phyloP scores from a whole-genome alignment of 1,140 invertebrate genomes.

The Drosophila dunni region DNA sequence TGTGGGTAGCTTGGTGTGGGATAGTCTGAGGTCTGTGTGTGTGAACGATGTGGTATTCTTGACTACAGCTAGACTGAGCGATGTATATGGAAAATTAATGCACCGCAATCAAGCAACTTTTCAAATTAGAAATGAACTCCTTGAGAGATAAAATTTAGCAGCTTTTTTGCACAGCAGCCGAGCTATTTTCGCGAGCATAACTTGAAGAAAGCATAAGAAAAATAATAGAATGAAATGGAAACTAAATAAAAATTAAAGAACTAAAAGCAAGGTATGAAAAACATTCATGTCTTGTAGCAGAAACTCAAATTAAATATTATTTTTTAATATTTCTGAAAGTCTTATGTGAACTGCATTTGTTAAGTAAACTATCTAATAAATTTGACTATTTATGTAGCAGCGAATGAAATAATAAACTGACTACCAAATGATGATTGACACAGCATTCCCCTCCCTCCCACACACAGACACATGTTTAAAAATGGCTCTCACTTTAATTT shows the following conservation, averaged over 20 bases:
- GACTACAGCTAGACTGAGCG: conserved; percentile 16
- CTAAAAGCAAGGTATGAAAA: no score
- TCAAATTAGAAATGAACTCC: conserved; percentile 17
- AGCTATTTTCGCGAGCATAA: not conserved
- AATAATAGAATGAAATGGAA: no score
- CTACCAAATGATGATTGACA: conserved; percentile 6
- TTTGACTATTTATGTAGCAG: no score
- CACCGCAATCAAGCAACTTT: conserved; percentile 26
- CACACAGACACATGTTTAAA: not conserved
- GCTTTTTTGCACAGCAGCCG: conserved; percentile 6
- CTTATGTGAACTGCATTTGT: not conserved
- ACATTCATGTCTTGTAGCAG: no score
- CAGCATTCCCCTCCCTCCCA: not conserved
- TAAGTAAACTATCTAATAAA: not conserved
- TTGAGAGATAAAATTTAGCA: conserved; percentile 7
- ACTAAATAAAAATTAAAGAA: no score
- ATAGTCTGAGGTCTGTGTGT: not conserved
- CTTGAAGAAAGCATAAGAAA: not conserved
- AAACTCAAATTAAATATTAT: not conserved
- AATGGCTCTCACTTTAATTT: conserved; percentile 8
- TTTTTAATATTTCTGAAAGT: no score
- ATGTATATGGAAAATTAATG: conserved; percentile 24
- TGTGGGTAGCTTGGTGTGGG: not conserved
- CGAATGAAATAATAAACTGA: conserved; percentile 2
- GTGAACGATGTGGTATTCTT: conserved; percentile 11